phyloP scores from a whole-genome alignment of 2,888 invertebrate species.

The Malthinus seriepunctatus region DNA sequence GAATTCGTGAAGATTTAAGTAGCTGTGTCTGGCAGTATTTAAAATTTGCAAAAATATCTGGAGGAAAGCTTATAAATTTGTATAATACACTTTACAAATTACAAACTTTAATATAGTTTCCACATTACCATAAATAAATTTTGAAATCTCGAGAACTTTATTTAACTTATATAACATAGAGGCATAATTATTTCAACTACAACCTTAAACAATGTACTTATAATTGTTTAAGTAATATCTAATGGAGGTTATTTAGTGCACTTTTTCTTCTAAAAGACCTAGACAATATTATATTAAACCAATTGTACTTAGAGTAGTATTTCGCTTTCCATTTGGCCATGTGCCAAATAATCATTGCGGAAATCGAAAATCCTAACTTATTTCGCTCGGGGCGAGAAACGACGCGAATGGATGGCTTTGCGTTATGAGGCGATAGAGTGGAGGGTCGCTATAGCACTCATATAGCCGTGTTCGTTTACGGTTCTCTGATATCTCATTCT shows the following conservation, averaged over 20 bases:
- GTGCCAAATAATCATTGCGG: constrained; percentile 49
- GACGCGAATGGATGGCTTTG: constrained; percentile 43
- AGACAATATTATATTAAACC: constrained; percentile 26
- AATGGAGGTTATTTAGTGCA: constrained; percentile 8
- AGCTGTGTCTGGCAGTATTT: no score
- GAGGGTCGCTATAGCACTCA: constrained; percentile 39
- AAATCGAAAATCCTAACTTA: constrained; percentile 50
- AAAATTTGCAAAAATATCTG: no score
- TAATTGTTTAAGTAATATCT: constrained; percentile 5
- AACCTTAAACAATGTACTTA: neutral
- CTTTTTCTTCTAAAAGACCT: constrained; percentile 16
- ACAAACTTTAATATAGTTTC: no score
- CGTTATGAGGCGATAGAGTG: constrained; percentile 41
- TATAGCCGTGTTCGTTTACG: constrained; percentile 33
- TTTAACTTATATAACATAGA: no score
- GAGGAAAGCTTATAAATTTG: no score
- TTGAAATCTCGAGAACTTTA: no score
- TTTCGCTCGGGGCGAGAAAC: constrained; percentile 43
- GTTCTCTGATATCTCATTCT: constrained; percentile 32
- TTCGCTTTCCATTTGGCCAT: constrained; percentile 41
- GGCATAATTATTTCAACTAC: no score
- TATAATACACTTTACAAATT: no score
- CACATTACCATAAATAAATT: no score
- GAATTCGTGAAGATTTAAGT: no score
- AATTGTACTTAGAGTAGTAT: constrained; percentile 37